Conservation (phyloP, 1,140 invertebrate genomes). For the Phymorhynchus buccinoides region DNA sequence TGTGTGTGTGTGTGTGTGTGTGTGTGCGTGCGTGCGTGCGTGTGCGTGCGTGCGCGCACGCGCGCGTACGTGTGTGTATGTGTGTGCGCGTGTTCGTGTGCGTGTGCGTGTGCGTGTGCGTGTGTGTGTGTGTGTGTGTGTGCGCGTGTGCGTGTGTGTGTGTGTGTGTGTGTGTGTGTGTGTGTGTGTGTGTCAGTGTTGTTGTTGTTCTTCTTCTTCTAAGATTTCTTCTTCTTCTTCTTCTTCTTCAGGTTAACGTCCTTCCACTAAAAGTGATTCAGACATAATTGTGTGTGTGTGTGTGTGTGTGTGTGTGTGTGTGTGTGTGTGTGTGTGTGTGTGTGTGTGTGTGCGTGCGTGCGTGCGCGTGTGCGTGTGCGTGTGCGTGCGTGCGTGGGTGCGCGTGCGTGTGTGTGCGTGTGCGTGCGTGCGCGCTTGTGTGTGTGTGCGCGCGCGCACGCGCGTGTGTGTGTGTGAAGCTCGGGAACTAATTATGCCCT, state of each 20-base stretch:
- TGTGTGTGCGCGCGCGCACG: not conserved
- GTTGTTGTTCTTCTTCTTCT: no score
- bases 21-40: constrained; percentile 2
- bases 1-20: no score
- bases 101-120: not conserved
- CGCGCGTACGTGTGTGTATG: not conserved
- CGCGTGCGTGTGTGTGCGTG: not conserved
- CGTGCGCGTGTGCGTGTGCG: not conserved
- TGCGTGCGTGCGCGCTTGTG: not conserved
- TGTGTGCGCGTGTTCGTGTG: not conserved
- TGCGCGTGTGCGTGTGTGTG: not conserved
- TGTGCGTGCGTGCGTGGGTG: not conserved
- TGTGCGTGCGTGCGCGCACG: not conserved
- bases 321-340: not conserved
- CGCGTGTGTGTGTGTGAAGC: constrained; percentile 10
- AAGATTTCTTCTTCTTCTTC: no score
- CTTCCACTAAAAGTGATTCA: no score
- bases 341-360: not conserved
- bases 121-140: not conserved
- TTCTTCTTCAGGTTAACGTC: no score
- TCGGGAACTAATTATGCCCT: no score
- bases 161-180: not conserved
- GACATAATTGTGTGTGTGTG: not conserved
- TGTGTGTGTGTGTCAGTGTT: not conserved
- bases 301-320: not conserved